phyloP scores from a whole-genome alignment of 2,113 vertebrate genomes.

The Seriola rivoliana region DNA sequence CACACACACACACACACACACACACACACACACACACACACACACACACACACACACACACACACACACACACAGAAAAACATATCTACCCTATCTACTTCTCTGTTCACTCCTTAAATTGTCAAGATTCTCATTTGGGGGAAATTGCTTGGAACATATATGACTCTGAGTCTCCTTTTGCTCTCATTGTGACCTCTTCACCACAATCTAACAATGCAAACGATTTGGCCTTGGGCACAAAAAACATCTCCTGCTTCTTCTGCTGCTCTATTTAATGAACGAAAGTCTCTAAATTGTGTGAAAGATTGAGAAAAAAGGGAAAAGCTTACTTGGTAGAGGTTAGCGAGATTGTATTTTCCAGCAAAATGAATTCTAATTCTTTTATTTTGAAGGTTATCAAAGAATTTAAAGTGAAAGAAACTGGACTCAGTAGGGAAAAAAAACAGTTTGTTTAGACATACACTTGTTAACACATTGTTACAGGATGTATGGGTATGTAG shows the following conservation, averaged over 20 bases:
- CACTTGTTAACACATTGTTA: neutral
- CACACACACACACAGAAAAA: neutral
- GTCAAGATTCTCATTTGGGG: slow-evolving; percentile 67
- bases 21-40: neutral
- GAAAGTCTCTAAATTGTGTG: neutral
- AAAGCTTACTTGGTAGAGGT: neutral
- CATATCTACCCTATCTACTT: slow-evolving; percentile 37
- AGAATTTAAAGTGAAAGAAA: neutral
- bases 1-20: slow-evolving; percentile 5
- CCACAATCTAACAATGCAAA: slow-evolving; percentile 15
- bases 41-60: neutral
- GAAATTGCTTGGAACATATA: slow-evolving; percentile 72
- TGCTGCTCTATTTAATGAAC: slow-evolving; percentile 12
- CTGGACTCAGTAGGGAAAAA: neutral
- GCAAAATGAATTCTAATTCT: neutral
- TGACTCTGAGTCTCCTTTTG: slow-evolving; percentile 41
- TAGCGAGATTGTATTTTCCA: neutral
- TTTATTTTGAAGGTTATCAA: neutral
- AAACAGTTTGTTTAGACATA: neutral
- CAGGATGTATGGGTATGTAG: neutral
- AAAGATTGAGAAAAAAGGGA: neutral
- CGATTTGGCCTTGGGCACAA: slow-evolving; percentile 1
- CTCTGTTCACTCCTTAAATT: slow-evolving; percentile 57
- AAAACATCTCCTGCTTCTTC: neutral
- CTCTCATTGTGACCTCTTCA: slow-evolving; percentile 54